These are phyloP conservation scores for Leucoraja erinaceus DNA, from an alignment of 2,113 vertebrate genomes.

Conservation along the genomic window DNA sequence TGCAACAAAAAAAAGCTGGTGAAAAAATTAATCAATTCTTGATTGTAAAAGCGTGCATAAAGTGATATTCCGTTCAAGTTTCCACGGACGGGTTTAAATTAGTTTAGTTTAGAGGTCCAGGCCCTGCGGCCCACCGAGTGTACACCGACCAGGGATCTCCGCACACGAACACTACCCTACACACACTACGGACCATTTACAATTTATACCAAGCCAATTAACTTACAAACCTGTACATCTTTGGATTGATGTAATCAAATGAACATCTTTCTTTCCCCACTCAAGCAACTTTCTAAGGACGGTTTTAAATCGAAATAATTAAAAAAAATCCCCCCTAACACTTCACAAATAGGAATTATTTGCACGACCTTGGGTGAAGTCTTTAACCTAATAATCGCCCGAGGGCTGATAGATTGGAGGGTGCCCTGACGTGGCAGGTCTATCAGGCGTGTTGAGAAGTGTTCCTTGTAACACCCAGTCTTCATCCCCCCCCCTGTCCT, in stretches of 20 bases:
- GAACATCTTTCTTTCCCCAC: no score
- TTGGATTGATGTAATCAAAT: no score
- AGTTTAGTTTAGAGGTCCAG: no score
- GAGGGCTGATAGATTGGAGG: slow-evolving; percentile 38
- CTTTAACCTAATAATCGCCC: slow-evolving; percentile 31
- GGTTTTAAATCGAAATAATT: not conserved
- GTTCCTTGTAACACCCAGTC: slow-evolving; percentile 56
- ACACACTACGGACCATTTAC: no score
- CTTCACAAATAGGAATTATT: not conserved
- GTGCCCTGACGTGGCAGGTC: slow-evolving; percentile 47
- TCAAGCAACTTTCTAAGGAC: no score
- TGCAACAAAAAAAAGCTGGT: not conserved
- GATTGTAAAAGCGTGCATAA: not conserved
- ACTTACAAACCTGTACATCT: no score
- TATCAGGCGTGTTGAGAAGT: slow-evolving; percentile 43
- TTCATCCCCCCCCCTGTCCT: slow-evolving; percentile 52
- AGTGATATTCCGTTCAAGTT: not conserved
- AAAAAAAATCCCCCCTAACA: not conserved
- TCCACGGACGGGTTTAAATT: no score
- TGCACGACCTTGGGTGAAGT: not conserved
- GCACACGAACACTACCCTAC: no score
- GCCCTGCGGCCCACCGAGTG: no score
- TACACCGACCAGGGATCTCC: no score
- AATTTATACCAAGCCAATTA: no score
- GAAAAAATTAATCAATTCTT: slow-evolving; percentile 4